Evolutionary conservation across 2,113 vertebrate genomes (phyloP).

Genomic region (Podocnemis expansa): DNA sequence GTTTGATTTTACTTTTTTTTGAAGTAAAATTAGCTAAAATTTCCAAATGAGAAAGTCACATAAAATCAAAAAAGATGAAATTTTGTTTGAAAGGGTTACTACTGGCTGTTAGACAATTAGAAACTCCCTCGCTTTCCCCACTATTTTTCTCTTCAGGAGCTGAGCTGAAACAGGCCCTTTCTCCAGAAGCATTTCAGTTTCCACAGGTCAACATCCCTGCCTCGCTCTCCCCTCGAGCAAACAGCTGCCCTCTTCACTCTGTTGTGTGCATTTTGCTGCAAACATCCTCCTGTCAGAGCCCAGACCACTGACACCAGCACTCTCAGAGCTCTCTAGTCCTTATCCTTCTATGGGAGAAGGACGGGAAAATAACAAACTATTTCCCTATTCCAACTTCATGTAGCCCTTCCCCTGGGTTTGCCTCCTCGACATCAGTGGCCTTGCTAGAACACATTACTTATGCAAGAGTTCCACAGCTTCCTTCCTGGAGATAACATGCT

Average conservation of each 20-base stretch:
- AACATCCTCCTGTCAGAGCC: not conserved
- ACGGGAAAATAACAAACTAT: not conserved
- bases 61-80: not conserved
- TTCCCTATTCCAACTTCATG: not conserved
- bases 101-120: not conserved
- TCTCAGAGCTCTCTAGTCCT: not conserved
- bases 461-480: not conserved
- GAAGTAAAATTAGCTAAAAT: not conserved
- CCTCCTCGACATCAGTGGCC: not conserved
- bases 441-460: not conserved
- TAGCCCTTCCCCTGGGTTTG: not conserved
- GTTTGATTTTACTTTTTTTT: not conserved
- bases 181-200: not conserved
- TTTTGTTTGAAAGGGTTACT: not conserved
- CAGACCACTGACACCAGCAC: not conserved
- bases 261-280: accelerated
- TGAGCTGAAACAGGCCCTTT: not conserved
- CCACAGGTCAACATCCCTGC: not conserved
- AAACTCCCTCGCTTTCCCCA: not conserved
- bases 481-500: not conserved
- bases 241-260: not conserved
- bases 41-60: not conserved
- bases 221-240: not conserved
- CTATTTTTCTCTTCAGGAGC: not conserved
- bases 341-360: not conserved